Percentiles rank a stretch among this genome's conserved stretches.
phyloP scores from a whole-genome alignment of 2,113 vertebrate species.

The Corythoichthys intestinalis region DNA sequence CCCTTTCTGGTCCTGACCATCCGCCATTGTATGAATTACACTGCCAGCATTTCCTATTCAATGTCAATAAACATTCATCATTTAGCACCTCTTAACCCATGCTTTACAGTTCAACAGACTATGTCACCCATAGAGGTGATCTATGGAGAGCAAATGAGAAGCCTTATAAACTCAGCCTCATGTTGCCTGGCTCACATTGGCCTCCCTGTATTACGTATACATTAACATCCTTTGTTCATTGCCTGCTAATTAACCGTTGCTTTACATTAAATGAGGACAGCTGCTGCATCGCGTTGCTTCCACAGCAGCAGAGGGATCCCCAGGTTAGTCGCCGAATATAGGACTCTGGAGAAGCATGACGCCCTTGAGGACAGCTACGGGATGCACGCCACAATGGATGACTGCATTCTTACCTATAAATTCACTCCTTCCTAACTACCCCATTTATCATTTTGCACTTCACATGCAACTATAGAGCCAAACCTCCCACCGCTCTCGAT shows the following conservation, averaged over 20 bases:
- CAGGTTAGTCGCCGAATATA: slow-evolving; percentile 19
- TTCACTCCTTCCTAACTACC: slow-evolving; percentile 65
- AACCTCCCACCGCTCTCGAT: slow-evolving; percentile 33
- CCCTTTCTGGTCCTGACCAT: neutral
- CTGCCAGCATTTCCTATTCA: neutral
- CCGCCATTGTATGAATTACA: neutral
- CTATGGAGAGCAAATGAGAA: slow-evolving; percentile 48
- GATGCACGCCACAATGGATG: slow-evolving; percentile 60
- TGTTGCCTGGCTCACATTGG: slow-evolving; percentile 28
- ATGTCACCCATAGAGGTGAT: slow-evolving; percentile 49
- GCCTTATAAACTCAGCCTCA: slow-evolving; percentile 45
- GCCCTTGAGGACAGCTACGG: slow-evolving; percentile 66
- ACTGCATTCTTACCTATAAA: slow-evolving; percentile 64
- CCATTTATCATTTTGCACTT: slow-evolving; percentile 65
- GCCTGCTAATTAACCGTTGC: slow-evolving; percentile 41
- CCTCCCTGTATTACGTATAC: slow-evolving; percentile 57
- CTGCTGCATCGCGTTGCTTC: slow-evolving; percentile 6
- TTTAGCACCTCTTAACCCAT: slow-evolving; percentile 12
- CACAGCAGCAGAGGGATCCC: slow-evolving; percentile 26
- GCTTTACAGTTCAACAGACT: slow-evolving; percentile 22
- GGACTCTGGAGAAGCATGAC: slow-evolving; percentile 32
- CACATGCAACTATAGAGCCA: slow-evolving; percentile 13
- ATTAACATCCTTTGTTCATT: slow-evolving; percentile 55
- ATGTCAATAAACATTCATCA: neutral
- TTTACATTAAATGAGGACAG: neutral